phyloP scores from a whole-genome alignment of 2,113 vertebrate genomes.

The Lepus timidus region DNA sequence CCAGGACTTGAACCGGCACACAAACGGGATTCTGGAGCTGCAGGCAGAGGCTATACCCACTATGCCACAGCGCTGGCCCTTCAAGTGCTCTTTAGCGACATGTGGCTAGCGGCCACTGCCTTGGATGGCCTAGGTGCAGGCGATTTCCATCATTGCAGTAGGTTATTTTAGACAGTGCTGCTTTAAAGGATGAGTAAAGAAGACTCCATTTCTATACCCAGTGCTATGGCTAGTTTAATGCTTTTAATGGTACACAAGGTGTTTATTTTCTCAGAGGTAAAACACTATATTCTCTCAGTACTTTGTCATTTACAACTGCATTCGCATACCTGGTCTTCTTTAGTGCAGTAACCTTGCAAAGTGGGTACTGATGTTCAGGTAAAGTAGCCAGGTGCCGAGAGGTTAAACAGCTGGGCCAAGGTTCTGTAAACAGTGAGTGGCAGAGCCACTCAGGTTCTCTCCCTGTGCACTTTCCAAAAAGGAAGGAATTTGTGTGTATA shows the following conservation, averaged over 20 bases:
- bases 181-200: background rate
- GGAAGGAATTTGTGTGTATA: background rate
- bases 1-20: no score
- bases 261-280: conserved; percentile 44
- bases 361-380: background rate
- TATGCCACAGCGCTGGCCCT: no score
- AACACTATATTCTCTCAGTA: background rate
- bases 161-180: background rate
- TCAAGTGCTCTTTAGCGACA: background rate
- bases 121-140: background rate
- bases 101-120: background rate
- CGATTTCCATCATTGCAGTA: background rate
- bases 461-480: background rate
- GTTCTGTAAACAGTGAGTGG: conserved; percentile 32
- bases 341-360: background rate
- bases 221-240: background rate
- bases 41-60: no score
- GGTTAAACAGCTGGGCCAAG: background rate
- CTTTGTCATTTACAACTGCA: background rate
- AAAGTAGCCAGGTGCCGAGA: background rate
- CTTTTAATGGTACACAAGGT: background rate
- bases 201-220: background rate
- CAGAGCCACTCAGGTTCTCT: background rate
- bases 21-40: no score
- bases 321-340: background rate